Conservation (phyloP, 23 tunicate genomes). For the Diplosoma virens region DNA sequence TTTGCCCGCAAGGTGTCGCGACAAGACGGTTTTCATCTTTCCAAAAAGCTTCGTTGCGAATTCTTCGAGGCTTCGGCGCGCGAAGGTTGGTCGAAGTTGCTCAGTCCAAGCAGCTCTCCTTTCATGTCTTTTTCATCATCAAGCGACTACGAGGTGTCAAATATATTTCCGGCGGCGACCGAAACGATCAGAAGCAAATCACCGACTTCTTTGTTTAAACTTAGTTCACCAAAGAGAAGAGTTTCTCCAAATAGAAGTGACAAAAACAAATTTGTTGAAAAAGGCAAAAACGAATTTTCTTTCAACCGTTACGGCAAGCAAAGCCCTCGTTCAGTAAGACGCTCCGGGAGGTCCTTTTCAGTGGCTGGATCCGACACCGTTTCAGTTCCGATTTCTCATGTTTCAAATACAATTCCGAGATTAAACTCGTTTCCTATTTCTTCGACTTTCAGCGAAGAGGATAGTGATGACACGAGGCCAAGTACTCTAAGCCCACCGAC, state of each 20-base stretch:
- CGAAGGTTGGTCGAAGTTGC: conserved; percentile 82
- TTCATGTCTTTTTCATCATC: background rate
- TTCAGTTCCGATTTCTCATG: background rate
- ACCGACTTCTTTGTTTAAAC: background rate
- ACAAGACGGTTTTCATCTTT: conserved; percentile 61
- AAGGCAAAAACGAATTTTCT: background rate
- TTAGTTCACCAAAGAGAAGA: background rate
- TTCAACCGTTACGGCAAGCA: no score
- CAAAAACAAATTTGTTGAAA: background rate
- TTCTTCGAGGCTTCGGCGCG: conserved; percentile 86
- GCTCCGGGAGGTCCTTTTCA: background rate
- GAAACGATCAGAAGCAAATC: background rate
- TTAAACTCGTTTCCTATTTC: conserved; percentile 35
- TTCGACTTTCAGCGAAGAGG: conserved; percentile 51
- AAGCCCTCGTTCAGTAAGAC: background rate
- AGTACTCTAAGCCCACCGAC: background rate
- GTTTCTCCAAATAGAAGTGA: background rate
- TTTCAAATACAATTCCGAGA: conserved; percentile 13
- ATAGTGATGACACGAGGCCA: conserved; percentile 26
- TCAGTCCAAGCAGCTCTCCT: background rate
- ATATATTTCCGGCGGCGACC: background rate
- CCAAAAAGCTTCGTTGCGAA: conserved; percentile 63
- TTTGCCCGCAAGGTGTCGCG: conserved; percentile 47
- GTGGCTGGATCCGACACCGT: background rate
- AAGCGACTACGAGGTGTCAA: conserved; percentile 8